Percentiles rank a stretch among this genome's conserved stretches.
Conservation (phyloP, 1,140 invertebrate species). For the Papilio dardanus region DNA sequence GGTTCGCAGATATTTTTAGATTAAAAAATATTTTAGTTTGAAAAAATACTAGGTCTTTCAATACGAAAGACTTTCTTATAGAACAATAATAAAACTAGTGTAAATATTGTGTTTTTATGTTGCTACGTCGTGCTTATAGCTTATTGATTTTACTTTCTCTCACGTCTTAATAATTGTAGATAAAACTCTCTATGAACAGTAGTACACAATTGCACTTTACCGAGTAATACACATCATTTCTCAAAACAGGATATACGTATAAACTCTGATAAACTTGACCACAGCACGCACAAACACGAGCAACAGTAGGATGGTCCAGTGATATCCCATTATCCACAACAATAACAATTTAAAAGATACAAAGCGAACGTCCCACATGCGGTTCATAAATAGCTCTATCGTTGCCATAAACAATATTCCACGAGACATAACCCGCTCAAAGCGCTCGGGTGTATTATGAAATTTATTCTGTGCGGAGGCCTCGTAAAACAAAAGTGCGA, state of each 20-base stretch:
- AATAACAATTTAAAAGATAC: constrained; percentile 36
- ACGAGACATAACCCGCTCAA: constrained; percentile 37
- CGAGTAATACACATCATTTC: neutral
- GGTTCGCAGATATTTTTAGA: neutral
- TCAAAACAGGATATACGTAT: neutral
- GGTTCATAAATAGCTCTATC: constrained; percentile 47
- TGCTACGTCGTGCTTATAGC: too few relatives aligned
- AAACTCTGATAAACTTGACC: constrained; percentile 26
- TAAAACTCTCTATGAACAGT: too few relatives aligned
- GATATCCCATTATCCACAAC: constrained; percentile 27
- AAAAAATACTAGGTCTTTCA: too few relatives aligned
- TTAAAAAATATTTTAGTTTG: too few relatives aligned
- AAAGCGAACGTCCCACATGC: constrained; percentile 44
- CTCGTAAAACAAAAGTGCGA: constrained; percentile 73
- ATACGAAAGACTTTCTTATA: too few relatives aligned
- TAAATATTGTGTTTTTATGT: too few relatives aligned
- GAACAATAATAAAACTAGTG: too few relatives aligned
- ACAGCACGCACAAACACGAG: constrained; percentile 29
- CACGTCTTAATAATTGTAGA: too few relatives aligned
- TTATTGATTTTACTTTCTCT: too few relatives aligned
- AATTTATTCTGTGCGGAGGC: constrained; percentile 61
- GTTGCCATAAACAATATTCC: constrained; percentile 47
- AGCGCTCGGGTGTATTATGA: constrained; percentile 49
- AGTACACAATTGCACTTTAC: too few relatives aligned
- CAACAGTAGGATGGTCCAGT: constrained; percentile 29